Percentiles rank a stretch among this genome's conserved stretches.
Evolutionary conservation across 2,888 invertebrate genomes (phyloP).

Genomic region (Hyppa rectilinea): DNA sequence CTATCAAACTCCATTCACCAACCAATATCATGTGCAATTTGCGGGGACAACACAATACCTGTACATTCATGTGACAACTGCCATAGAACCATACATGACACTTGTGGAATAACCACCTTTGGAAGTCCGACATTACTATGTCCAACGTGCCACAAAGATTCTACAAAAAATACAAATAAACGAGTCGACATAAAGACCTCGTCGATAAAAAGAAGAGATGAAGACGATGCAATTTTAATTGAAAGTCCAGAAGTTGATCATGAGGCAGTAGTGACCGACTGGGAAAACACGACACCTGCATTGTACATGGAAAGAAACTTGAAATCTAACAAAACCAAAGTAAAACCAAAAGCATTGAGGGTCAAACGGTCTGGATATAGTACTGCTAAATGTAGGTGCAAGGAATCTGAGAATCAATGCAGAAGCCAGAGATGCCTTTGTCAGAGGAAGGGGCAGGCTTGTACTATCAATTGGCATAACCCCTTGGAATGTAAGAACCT

Average conservation of each 20-base stretch:
- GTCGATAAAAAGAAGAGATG: background rate
- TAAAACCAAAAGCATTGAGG: background rate
- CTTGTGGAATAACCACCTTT: constrained; percentile 14
- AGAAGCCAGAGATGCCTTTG: background rate
- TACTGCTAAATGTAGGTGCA: constrained; percentile 14
- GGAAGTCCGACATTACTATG: constrained; percentile 4
- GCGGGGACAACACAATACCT: background rate
- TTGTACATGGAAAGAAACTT: background rate
- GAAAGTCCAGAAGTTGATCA: background rate
- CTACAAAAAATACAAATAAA: background rate
- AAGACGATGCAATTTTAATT: background rate
- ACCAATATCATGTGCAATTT: constrained; percentile 8
- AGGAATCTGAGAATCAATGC: constrained; percentile 5
- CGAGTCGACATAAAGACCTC: too few relatives aligned
- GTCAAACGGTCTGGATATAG: background rate
- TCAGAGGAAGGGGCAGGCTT: background rate
- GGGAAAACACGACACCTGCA: background rate
- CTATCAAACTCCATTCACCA: background rate
- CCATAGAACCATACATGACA: constrained; percentile 10
- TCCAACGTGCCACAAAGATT: constrained; percentile 4
- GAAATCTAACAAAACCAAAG: background rate
- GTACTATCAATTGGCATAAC: constrained; percentile 21
- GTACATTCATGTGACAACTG: constrained; percentile 17
- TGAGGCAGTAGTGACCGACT: background rate
- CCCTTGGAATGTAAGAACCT: constrained; percentile 8